phyloP scores from a whole-genome alignment of 2,797 vertebrate genomes.

The Meda fulgida region DNA sequence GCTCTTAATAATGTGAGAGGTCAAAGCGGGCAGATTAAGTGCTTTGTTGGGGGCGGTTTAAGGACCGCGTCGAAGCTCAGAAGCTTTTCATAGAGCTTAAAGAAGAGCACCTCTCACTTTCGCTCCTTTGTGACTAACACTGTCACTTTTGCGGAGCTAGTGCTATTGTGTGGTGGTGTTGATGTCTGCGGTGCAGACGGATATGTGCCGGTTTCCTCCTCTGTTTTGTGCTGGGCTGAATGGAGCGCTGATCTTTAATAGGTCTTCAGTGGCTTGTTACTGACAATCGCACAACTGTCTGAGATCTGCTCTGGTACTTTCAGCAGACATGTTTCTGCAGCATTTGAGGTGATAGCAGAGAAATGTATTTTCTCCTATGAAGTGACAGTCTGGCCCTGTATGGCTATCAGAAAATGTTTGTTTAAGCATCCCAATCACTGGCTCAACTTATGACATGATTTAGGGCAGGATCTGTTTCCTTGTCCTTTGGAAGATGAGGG shows the following conservation, averaged over 20 bases:
- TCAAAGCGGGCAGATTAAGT: constrained; percentile 90
- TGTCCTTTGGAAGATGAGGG: not conserved
- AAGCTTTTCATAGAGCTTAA: constrained; percentile 79
- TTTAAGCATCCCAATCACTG: not conserved
- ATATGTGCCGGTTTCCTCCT: constrained; percentile 75
- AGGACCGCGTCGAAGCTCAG: constrained; percentile 63
- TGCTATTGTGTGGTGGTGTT: constrained; percentile 66
- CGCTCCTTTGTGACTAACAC: constrained; percentile 77
- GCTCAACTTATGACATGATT: not conserved
- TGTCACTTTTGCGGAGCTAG: constrained; percentile 26
- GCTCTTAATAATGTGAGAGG: constrained; percentile 96
- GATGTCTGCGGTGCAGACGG: constrained; percentile 75
- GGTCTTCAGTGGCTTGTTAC: constrained; percentile 66
- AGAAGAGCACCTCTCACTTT: constrained; percentile 74
- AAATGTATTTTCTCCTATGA: not conserved
- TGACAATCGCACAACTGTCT: constrained; percentile 43
- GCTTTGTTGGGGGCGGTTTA: constrained; percentile 81
- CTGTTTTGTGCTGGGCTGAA: constrained; percentile 64
- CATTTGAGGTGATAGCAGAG: not conserved
- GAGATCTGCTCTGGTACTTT: not conserved
- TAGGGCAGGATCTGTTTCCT: not conserved
- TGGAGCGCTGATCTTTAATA: constrained; percentile 65
- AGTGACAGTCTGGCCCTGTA: not conserved
- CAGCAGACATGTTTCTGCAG: not conserved
- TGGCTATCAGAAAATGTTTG: not conserved